phyloP scores from a whole-genome alignment of 2,888 invertebrate genomes.

The Ormyrus labotus region DNA sequence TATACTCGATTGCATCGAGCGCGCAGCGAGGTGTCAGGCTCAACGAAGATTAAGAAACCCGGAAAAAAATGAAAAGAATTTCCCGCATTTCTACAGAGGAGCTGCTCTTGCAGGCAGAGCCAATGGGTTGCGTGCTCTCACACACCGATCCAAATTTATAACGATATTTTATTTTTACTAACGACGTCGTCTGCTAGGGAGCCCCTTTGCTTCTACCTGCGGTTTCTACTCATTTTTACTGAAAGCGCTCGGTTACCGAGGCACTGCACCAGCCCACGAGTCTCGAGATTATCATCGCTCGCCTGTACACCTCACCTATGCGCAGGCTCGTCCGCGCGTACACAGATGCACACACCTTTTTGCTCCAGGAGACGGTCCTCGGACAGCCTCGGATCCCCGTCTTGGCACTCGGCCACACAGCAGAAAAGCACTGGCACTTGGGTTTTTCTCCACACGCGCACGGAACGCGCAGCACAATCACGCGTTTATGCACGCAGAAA shows the following conservation, averaged over 20 bases:
- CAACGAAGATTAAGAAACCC: no score
- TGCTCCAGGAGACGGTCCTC: neutral
- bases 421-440: neutral
- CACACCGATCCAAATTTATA: constrained; percentile 67
- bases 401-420: no score
- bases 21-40: no score
- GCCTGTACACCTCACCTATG: no score
- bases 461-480: no score
- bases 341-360: constrained; percentile 14
- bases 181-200: constrained; percentile 68
- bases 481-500: no score
- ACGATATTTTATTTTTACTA: constrained; percentile 72
- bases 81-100: no score
- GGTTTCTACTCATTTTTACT: constrained; percentile 3
- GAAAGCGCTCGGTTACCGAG: neutral
- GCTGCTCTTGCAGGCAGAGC: no score
- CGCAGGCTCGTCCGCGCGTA: neutral
- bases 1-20: no score
- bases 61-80: no score
- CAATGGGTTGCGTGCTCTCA: neutral
- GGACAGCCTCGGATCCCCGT: neutral
- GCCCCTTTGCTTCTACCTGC: neutral
- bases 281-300: neutral
- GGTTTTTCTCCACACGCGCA: neutral
- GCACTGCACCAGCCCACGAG: neutral